A percentile compares a stretch with the other conserved stretches of the same genome.
phyloP scores from a whole-genome alignment of 2,113 vertebrate genomes.

The Callocephalon fimbriatum region DNA sequence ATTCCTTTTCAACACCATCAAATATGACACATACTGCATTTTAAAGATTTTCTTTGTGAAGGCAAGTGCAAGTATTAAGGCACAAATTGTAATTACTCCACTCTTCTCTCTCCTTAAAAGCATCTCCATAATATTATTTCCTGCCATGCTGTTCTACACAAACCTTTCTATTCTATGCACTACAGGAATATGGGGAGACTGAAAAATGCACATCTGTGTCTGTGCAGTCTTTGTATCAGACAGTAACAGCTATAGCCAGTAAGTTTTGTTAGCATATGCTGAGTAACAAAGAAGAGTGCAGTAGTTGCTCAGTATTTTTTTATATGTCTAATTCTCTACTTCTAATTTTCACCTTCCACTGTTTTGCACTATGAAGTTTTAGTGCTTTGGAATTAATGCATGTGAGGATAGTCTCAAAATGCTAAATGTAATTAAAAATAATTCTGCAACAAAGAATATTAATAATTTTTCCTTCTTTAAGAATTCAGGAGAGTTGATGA shows the following conservation, averaged over 20 bases:
- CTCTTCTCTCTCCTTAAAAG: neutral
- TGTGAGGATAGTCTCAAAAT: neutral
- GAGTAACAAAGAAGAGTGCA: neutral
- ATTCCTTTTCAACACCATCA: neutral
- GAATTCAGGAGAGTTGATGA: neutral
- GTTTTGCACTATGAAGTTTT: neutral
- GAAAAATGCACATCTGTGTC: accelerated
- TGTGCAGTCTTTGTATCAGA: neutral
- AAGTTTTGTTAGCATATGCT: neutral
- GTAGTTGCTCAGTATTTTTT: neutral
- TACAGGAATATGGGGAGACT: neutral
- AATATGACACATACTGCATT: neutral
- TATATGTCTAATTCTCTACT: neutral
- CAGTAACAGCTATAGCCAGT: neutral
- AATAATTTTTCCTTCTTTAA: neutral
- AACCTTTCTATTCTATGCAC: neutral
- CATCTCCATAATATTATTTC: neutral
- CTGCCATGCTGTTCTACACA: neutral
- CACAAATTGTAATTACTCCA: neutral
- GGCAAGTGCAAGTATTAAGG: neutral
- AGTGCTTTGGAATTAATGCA: neutral
- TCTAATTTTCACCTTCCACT: neutral
- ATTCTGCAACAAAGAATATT: neutral
- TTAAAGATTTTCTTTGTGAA: neutral
- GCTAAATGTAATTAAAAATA: neutral